Conservation (phyloP, 1,140 invertebrate genomes). For the Aphis craccivora region DNA sequence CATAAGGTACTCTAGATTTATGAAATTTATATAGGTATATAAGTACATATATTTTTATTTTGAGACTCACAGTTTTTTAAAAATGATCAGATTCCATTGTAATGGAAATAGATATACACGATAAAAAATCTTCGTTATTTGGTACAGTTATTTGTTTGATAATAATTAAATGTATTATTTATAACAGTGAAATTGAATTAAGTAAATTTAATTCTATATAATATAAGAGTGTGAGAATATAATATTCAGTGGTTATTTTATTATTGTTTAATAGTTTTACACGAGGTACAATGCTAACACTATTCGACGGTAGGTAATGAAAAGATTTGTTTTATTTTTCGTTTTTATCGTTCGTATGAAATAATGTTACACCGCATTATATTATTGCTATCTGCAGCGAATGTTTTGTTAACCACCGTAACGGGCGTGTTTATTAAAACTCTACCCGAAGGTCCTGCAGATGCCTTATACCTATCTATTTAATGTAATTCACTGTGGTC, state of each 20-base stretch:
- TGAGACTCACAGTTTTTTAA: neutral
- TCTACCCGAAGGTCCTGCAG: neutral
- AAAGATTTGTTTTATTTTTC: neutral
- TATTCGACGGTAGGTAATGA: neutral
- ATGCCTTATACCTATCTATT: neutral
- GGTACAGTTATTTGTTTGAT: neutral
- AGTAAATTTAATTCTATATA: neutral
- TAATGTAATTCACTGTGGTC: neutral
- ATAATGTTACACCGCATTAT: neutral
- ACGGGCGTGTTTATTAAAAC: slow-evolving; percentile 15
- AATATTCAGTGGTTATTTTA: neutral
- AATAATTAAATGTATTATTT: neutral
- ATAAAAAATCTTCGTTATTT: too few relatives aligned
- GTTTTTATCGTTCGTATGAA: neutral
- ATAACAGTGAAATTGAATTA: neutral
- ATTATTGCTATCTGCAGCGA: neutral
- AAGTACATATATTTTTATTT: neutral
- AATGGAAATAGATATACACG: neutral
- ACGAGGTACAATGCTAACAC: neutral
- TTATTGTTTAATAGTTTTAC: neutral
- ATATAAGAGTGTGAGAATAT: neutral
- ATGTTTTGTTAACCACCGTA: neutral
- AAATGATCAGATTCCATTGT: neutral
- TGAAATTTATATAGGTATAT: too few relatives aligned
- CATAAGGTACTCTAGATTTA: neutral